Percentiles rank a stretch among this genome's conserved stretches.
These are phyloP conservation scores for Leptinotarsa defecta DNA, from an alignment of 1,140 invertebrate species.

Conservation along the genomic window DNA sequence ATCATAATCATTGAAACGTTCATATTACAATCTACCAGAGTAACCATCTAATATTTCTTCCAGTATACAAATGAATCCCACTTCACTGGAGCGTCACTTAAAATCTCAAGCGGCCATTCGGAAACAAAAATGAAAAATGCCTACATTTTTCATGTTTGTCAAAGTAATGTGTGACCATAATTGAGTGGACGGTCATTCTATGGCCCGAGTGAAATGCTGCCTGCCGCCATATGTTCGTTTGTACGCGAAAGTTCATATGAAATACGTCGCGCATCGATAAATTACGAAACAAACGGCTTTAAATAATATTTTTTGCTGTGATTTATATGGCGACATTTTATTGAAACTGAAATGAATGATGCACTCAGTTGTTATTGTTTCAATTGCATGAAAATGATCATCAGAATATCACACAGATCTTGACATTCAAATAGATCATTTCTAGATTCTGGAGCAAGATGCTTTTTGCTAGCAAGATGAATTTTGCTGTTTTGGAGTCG, in stretches of 20 bases:
- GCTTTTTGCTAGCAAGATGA: no score
- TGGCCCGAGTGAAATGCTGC: conserved; percentile 1
- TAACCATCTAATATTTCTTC: conserved; percentile 1
- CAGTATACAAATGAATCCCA: conserved; percentile 15
- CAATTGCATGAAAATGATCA: no score
- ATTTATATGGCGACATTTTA: background rate
- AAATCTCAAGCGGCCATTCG: conserved; percentile 21
- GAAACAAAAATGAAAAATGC: conserved; percentile 24
- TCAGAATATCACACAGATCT: no score
- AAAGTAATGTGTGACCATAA: conserved; percentile 27
- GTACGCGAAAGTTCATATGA: conserved; percentile 10
- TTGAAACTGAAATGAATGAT: no score
- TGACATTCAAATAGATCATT: no score
- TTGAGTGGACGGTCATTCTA: conserved; percentile 16
- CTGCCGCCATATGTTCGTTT: conserved; percentile 20
- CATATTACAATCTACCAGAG: no score
- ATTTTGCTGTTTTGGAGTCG: no score
- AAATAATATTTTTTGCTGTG: conserved; percentile 14
- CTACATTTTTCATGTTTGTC: conserved; percentile 22
- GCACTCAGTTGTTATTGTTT: no score
- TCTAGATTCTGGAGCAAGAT: no score
- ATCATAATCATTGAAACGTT: no score
- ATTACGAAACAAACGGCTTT: conserved; percentile 15
- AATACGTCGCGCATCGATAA: conserved; percentile 18
- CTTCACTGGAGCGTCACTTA: conserved; percentile 14